Conservation (phyloP, 2,888 invertebrate genomes). For the Cremastobaeus sp. region DNA sequence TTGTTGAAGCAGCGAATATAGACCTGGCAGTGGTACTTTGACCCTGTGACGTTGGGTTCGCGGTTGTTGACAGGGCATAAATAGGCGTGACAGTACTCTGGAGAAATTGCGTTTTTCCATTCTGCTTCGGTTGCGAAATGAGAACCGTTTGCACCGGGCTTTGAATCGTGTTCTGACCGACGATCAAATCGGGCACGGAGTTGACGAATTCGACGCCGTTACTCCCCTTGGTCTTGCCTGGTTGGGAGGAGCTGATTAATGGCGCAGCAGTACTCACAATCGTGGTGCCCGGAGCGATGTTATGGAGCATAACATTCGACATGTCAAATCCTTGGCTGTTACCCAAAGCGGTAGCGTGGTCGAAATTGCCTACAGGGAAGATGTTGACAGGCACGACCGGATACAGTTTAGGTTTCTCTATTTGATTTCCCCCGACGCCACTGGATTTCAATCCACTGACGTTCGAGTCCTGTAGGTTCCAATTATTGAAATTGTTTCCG, state of each 20-base stretch:
- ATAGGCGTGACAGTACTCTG: slow-evolving; percentile 70
- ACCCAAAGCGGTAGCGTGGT: slow-evolving; percentile 78
- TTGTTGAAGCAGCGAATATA: slow-evolving; percentile 59
- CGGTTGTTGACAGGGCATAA: slow-evolving; percentile 65
- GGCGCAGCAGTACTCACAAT: slow-evolving; percentile 68
- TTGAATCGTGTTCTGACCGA: slow-evolving; percentile 72
- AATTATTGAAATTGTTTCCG: slow-evolving; percentile 59
- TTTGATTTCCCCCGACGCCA: slow-evolving; percentile 70
- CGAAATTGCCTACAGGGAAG: slow-evolving; percentile 74
- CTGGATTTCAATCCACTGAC: slow-evolving; percentile 71
- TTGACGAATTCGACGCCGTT: slow-evolving; percentile 65
- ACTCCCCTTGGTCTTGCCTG: slow-evolving; percentile 48
- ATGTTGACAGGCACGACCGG: slow-evolving; percentile 73
- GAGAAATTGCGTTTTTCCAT: slow-evolving; percentile 65
- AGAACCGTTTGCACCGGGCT: slow-evolving; percentile 69
- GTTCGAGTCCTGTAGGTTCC: slow-evolving; percentile 73
- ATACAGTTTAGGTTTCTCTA: slow-evolving; percentile 73
- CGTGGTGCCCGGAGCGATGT: slow-evolving; percentile 67
- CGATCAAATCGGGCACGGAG: slow-evolving; percentile 71
- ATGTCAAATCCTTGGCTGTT: slow-evolving; percentile 79
- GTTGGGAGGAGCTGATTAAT: slow-evolving; percentile 64
- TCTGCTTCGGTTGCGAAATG: slow-evolving; percentile 64
- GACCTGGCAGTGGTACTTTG: slow-evolving; percentile 61
- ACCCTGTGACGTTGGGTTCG: slow-evolving; percentile 61
- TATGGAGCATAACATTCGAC: slow-evolving; percentile 76